Evolutionary conservation across 2,113 vertebrate species (phyloP).

Genomic region (Labrus mixtus): DNA sequence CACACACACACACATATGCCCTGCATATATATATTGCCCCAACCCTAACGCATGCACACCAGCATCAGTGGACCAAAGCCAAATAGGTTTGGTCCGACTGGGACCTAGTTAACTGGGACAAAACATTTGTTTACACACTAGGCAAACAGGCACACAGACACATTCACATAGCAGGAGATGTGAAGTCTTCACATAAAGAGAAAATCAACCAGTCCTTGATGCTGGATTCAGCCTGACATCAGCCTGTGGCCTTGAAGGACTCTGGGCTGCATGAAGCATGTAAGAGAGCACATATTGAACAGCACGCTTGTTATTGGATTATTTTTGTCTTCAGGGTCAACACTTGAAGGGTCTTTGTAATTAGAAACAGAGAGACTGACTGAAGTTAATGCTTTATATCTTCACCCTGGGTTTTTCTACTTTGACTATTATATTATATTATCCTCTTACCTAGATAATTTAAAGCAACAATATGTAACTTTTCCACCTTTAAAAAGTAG

Average conservation of each 20-base stretch:
- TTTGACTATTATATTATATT: too few relatives aligned
- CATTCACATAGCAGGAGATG: constrained; percentile 15
- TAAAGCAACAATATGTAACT: too few relatives aligned
- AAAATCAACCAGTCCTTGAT: neutral
- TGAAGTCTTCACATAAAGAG: neutral
- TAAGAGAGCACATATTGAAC: constrained; percentile 30
- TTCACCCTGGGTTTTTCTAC: constrained; percentile 36
- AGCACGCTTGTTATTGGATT: constrained; percentile 19
- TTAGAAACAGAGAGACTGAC: constrained; percentile 34
- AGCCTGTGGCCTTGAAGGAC: constrained; percentile 17
- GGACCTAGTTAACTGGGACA: constrained; percentile 76
- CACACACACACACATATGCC: constrained; percentile 59
- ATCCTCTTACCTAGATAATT: too few relatives aligned
- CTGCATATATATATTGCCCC: constrained; percentile 38
- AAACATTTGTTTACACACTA: constrained; percentile 74
- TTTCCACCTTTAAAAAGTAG: too few relatives aligned
- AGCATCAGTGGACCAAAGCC: constrained; percentile 84
- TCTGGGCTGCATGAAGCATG: constrained; percentile 5
- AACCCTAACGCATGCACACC: constrained; percentile 79
- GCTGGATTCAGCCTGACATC: constrained; percentile 1
- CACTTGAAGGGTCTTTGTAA: constrained; percentile 39
- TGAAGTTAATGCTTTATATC: constrained; percentile 24
- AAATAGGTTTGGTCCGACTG: constrained; percentile 73
- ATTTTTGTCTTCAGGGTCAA: constrained; percentile 38
- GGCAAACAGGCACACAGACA: constrained; percentile 38